Percentiles rank a stretch among this genome's conserved stretches.
phyloP scores from a whole-genome alignment of 2,797 vertebrate species.

The Hoplostethus atlanticus region DNA sequence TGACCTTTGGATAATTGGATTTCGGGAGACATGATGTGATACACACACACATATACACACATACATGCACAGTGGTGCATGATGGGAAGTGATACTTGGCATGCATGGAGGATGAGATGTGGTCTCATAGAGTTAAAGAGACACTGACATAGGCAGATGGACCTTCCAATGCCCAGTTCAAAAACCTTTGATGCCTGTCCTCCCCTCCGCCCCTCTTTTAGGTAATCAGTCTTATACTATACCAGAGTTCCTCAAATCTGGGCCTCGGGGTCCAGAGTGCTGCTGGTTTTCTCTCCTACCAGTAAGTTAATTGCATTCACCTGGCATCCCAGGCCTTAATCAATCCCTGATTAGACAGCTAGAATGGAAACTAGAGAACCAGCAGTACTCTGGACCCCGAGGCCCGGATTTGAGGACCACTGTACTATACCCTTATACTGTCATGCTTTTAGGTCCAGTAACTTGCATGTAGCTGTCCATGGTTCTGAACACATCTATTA shows the following conservation, averaged over 20 bases:
- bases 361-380: no score
- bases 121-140: conserved; percentile 27
- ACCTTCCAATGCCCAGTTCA: conserved; percentile 1
- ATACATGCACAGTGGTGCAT: conserved; percentile 55
- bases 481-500: conserved; percentile 38
- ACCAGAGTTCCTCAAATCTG: no score
- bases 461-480: conserved; percentile 35
- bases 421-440: background rate
- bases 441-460: background rate
- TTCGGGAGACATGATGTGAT: conserved; percentile 82
- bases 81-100: conserved; percentile 78
- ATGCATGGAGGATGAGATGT: conserved; percentile 67
- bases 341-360: no score
- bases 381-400: no score
- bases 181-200: conserved; percentile 15
- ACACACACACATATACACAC: conserved; percentile 45
- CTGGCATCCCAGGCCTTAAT: no score
- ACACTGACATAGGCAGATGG: conserved; percentile 23
- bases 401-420: no score
- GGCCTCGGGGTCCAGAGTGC: no score
- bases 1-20: conserved; percentile 86
- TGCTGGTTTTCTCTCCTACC: no score
- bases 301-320: no score
- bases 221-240: background rate
- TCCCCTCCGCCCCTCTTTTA: background rate